Percentiles rank a stretch among this genome's conserved stretches.
Conservation (phyloP, 2,113 vertebrate species). For the Syrrhaptes paradoxus region DNA sequence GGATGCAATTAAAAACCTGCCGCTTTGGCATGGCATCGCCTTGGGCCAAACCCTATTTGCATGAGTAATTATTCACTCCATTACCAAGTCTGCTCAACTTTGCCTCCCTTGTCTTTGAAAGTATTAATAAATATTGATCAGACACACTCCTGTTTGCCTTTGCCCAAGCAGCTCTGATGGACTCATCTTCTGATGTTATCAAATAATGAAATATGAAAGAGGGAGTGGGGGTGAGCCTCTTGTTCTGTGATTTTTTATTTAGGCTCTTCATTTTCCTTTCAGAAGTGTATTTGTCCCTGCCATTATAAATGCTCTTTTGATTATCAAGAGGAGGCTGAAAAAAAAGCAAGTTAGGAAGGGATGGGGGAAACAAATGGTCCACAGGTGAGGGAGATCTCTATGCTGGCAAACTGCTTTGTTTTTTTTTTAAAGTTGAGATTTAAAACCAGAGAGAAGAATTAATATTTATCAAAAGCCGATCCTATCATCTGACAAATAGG, state of each 20-base stretch:
- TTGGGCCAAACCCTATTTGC: conserved; percentile 73
- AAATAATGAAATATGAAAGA: conserved; percentile 83
- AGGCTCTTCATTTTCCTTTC: conserved; percentile 72
- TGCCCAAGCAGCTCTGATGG: conserved; percentile 74
- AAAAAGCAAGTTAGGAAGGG: neutral
- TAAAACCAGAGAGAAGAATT: neutral
- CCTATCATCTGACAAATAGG: neutral
- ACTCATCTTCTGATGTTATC: conserved; percentile 78
- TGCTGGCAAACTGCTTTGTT: neutral
- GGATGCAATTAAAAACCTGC: conserved; percentile 69
- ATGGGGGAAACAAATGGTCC: neutral
- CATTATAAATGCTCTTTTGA: conserved; percentile 62
- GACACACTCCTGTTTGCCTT: conserved; percentile 76
- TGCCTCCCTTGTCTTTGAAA: conserved; percentile 74
- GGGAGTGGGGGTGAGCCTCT: conserved; percentile 71
- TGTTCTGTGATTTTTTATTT: conserved; percentile 74
- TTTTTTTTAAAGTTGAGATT: neutral
- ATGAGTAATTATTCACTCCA: conserved; percentile 77
- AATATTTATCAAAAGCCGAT: neutral
- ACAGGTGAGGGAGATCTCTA: conserved; percentile 25
- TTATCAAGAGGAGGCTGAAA: conserved; percentile 27
- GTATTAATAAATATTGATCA: conserved; percentile 87
- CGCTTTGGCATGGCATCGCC: conserved; percentile 56
- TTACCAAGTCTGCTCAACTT: conserved; percentile 70
- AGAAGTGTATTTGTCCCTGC: conserved; percentile 64